phyloP scores from a whole-genome alignment of 1,140 invertebrate genomes.

The Rhyacophila brunnea region DNA sequence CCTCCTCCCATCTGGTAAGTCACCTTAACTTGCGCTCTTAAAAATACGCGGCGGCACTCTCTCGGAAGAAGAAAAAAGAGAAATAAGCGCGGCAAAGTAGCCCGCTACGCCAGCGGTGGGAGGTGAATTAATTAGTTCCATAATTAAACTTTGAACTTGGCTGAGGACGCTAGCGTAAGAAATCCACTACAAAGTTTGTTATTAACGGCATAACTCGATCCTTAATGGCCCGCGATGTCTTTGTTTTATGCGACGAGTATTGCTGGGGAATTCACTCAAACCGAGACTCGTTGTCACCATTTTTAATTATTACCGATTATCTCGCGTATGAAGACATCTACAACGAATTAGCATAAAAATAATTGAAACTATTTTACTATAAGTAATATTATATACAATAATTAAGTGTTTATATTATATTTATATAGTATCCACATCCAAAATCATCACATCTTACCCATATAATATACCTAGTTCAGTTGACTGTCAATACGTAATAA shows the following conservation, averaged over 20 bases:
- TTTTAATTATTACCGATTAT: no score
- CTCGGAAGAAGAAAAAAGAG: constrained; percentile 23
- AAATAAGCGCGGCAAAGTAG: background rate
- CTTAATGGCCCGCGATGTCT: constrained; percentile 10
- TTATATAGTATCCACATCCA: no score
- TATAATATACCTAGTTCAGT: no score
- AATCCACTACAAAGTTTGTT: constrained; percentile 22
- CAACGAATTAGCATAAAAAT: no score
- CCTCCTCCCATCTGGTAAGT: constrained; percentile 1
- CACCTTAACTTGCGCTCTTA: constrained; percentile 17
- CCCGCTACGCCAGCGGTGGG: background rate
- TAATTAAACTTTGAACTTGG: constrained; percentile 35
- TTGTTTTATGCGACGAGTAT: constrained; percentile 8
- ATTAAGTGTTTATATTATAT: no score
- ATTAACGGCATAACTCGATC: constrained; percentile 24
- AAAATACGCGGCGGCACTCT: constrained; percentile 6
- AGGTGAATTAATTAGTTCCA: constrained; percentile 32
- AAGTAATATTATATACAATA: no score
- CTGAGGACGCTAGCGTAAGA: constrained; percentile 14
- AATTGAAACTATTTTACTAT: no score
- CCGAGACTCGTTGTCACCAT: no score
- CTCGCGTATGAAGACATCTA: no score
- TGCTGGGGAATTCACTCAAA: no score
- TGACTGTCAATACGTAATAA: no score
- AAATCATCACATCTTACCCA: no score